phyloP scores from a whole-genome alignment of 2,113 vertebrate species.

The Cyrtonyx montezumae region DNA sequence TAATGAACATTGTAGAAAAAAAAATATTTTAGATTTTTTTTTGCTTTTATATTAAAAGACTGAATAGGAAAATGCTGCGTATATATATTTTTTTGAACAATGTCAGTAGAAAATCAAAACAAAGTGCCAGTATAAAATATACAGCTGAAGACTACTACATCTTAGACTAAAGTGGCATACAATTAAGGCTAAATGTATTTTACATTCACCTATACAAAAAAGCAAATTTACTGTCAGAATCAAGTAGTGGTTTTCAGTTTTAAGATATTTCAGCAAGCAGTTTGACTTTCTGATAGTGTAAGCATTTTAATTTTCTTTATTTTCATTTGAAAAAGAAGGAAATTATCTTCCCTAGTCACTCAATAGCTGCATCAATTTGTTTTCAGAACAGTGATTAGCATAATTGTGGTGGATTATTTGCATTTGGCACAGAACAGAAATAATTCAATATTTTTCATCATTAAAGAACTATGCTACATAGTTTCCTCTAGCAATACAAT shows the following conservation, averaged over 20 bases:
- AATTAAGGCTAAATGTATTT: conserved; percentile 30
- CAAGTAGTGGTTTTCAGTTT: conserved; percentile 32
- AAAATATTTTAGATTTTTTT: background rate
- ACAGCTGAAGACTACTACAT: background rate
- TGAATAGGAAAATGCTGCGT: background rate
- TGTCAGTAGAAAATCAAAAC: background rate
- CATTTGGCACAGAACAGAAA: conserved; percentile 52
- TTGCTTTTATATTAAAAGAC: background rate
- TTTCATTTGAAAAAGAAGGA: conserved; percentile 35
- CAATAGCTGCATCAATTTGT: conserved; percentile 61
- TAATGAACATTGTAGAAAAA: background rate
- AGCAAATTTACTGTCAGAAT: conserved; percentile 22
- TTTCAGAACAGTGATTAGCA: conserved; percentile 65
- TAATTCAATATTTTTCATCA: conserved; percentile 25
- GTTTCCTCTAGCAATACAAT: background rate
- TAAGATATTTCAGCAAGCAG: conserved; percentile 16
- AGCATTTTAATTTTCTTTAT: background rate
- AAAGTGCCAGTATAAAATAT: background rate
- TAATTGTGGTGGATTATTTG: conserved; percentile 56
- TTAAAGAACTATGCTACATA: conserved; percentile 4
- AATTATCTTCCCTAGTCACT: conserved; percentile 44
- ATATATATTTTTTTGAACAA: background rate
- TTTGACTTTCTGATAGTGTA: conserved; percentile 40
- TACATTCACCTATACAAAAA: conserved; percentile 8
- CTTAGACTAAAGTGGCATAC: background rate